A percentile compares a stretch with the other conserved stretches of the same genome.
These are phyloP conservation scores for Fundulus diaphanus DNA, from an alignment of 2,797 vertebrate species.

Conservation along the genomic window DNA sequence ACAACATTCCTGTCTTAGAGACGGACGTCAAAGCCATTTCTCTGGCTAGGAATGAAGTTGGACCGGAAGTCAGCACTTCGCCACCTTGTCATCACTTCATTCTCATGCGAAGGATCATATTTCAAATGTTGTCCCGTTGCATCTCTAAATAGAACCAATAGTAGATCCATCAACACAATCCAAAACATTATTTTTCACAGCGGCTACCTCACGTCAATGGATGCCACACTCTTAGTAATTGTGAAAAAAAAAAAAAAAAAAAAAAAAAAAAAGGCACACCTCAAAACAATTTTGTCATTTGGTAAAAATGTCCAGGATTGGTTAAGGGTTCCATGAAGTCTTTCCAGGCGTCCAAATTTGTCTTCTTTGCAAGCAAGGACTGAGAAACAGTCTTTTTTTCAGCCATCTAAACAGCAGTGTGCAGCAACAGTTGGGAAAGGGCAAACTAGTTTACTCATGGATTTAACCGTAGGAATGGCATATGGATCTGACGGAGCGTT, in stretches of 20 bases:
- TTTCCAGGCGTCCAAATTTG: no score
- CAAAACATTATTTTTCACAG: background rate
- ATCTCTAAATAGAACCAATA: background rate
- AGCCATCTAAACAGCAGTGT: no score
- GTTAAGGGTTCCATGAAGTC: no score
- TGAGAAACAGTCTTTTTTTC: no score
- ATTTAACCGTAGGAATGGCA: no score
- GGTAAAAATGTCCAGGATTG: no score
- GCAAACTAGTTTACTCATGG: no score
- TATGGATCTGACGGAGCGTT: no score
- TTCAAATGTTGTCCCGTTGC: background rate
- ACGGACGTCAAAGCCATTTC: background rate
- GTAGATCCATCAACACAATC: background rate
- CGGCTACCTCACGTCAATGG: background rate
- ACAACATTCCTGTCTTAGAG: constrained; percentile 33
- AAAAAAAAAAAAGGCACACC: background rate
- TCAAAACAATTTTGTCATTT: background rate
- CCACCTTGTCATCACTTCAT: background rate
- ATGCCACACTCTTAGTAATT: background rate
- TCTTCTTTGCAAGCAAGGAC: no score
- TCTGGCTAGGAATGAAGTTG: constrained; percentile 40
- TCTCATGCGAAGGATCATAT: background rate
- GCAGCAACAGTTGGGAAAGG: no score
- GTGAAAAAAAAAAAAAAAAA: no score
- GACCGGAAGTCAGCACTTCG: constrained; percentile 14